phyloP scores from a whole-genome alignment of 2,797 vertebrate genomes.

The Myripristis jacobus region DNA sequence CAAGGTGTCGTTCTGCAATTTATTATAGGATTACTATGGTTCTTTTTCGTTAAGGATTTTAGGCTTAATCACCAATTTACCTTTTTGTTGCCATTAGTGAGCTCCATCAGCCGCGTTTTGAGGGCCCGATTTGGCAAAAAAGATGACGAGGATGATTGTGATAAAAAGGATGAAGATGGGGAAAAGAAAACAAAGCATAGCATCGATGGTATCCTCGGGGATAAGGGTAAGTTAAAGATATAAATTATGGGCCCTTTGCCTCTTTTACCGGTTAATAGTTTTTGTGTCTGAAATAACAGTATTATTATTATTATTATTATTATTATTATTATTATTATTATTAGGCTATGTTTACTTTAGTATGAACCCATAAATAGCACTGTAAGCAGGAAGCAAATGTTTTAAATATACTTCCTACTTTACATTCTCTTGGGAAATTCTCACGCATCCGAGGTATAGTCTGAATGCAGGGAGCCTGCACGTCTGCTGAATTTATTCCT shows the following conservation, averaged over 20 bases:
- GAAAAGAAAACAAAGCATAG: conserved; percentile 99
- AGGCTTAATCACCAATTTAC: conserved; percentile 80
- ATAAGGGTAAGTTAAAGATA: conserved; percentile 93
- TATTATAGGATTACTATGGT: conserved; percentile 75
- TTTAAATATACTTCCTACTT: conserved; percentile 65
- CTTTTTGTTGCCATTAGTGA: conserved; percentile 91
- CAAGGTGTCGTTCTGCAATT: conserved; percentile 53
- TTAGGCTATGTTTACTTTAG: conserved; percentile 9
- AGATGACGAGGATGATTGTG: conserved; percentile 95
- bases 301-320: conserved; percentile 49
- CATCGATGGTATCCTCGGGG: conserved; percentile 98
- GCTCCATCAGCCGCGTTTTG: conserved; percentile 99
- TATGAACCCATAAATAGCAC: conserved; percentile 36
- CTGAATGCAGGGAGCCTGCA: conserved; percentile 56
- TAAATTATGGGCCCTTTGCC: conserved; percentile 65
- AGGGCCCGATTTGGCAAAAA: conserved; percentile 99
- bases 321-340: conserved; percentile 58
- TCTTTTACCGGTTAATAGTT: conserved; percentile 20
- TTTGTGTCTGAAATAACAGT: conserved; percentile 56
- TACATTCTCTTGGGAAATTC: conserved; percentile 76
- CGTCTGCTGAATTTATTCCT: conserved; percentile 64
- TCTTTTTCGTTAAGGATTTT: conserved; percentile 71
- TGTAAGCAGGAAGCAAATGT: conserved; percentile 64
- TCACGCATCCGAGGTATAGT: conserved; percentile 67
- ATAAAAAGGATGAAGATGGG: conserved; percentile 97